Evolutionary conservation across 2,888 invertebrate species (phyloP).

Genomic region (Limnephilus marmoratus): DNA sequence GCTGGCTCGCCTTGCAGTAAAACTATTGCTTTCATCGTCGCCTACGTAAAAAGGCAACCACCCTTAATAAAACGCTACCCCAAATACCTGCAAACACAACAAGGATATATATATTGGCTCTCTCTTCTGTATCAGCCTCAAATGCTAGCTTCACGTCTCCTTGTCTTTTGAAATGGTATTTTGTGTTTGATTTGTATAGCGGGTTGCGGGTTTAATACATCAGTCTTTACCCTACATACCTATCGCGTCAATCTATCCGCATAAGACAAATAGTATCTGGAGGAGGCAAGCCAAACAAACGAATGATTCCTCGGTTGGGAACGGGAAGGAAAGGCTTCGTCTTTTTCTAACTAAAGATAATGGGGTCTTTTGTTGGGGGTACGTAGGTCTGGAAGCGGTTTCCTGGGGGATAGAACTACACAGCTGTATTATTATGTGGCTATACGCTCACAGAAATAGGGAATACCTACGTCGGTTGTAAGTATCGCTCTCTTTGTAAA

Average conservation of each 20-base stretch:
- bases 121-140: not conserved
- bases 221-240: slow-evolving; percentile 62
- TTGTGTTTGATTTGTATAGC: not conserved
- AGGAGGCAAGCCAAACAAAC: slow-evolving; percentile 65
- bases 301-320: slow-evolving; percentile 61
- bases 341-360: slow-evolving; percentile 46
- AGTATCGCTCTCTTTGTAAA: slow-evolving; percentile 61
- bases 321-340: slow-evolving; percentile 40
- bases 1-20: slow-evolving; percentile 48
- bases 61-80: slow-evolving; percentile 1
- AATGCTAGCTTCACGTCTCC: not conserved
- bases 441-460: slow-evolving; percentile 61
- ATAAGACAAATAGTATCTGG: slow-evolving; percentile 66
- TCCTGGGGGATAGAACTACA: slow-evolving; percentile 51
- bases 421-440: not conserved
- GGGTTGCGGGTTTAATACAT: slow-evolving; percentile 54
- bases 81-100: slow-evolving; percentile 26
- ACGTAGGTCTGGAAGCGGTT: slow-evolving; percentile 50
- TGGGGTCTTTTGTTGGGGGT: slow-evolving; percentile 18
- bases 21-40: slow-evolving; percentile 61
- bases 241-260: slow-evolving; percentile 65
- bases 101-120: not conserved
- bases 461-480: slow-evolving; percentile 56
- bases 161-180: slow-evolving; percentile 32
- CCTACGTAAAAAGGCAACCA: slow-evolving; percentile 35